Conservation (phyloP, 2,113 vertebrate species). For the Rhinolophus ferrumequinum region DNA sequence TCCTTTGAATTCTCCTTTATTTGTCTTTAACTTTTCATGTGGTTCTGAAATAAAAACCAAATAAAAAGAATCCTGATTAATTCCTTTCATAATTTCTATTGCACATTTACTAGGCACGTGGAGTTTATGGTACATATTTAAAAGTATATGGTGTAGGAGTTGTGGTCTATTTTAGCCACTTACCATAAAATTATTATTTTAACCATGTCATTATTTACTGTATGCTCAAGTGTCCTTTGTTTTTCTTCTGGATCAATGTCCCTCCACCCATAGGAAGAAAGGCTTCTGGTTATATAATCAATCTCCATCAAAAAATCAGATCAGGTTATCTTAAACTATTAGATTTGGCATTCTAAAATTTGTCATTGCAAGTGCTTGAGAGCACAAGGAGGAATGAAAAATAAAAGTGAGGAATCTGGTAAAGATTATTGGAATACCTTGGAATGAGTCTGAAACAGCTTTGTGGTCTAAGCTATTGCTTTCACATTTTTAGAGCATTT, state of each 20-base stretch:
- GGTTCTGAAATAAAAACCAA: neutral
- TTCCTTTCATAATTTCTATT: neutral
- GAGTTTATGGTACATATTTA: neutral
- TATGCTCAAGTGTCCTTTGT: neutral
- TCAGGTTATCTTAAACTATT: neutral
- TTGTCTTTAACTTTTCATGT: neutral
- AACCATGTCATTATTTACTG: neutral
- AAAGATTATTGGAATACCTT: neutral
- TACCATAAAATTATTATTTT: slow-evolving; percentile 23
- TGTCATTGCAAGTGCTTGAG: neutral
- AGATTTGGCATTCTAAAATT: neutral
- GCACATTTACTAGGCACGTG: no score
- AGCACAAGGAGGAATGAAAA: neutral
- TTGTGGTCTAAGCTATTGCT: neutral
- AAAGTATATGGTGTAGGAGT: neutral
- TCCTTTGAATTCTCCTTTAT: neutral
- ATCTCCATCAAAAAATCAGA: neutral
- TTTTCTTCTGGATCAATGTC: neutral
- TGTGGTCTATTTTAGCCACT: neutral
- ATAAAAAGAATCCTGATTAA: neutral
- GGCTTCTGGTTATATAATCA: neutral
- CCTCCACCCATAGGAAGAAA: neutral
- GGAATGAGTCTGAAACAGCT: neutral
- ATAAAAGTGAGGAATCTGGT: neutral
- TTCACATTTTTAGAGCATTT: slow-evolving; percentile 39